These are phyloP conservation scores for Amblyopsis rosae DNA, from an alignment of 2,113 vertebrate species.

Conservation along the genomic window DNA sequence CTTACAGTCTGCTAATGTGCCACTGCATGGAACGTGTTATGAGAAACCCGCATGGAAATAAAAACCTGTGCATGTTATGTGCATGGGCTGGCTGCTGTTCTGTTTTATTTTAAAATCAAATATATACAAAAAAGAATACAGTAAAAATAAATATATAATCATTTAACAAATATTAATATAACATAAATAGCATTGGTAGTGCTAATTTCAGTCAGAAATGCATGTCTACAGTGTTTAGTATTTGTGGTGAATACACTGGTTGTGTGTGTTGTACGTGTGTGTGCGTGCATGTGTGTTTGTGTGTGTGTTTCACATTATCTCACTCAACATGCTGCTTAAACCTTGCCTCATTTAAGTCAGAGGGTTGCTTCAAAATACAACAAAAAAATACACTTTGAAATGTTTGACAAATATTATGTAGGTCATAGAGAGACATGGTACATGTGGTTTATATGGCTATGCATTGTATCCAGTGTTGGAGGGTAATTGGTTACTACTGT, in stretches of 20 bases:
- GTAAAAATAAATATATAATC: too few relatives aligned
- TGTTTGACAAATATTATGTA: neutral
- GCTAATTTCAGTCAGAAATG: too few relatives aligned
- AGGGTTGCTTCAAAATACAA: neutral
- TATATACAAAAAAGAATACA: too few relatives aligned
- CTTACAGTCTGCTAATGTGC: constrained; percentile 6
- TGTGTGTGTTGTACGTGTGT: constrained; percentile 26
- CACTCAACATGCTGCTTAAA: constrained; percentile 50
- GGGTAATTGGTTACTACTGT: too few relatives aligned
- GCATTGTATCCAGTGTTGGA: too few relatives aligned
- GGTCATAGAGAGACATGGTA: neutral
- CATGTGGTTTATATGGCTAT: too few relatives aligned
- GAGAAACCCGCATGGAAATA: neutral
- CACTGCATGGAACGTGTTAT: constrained; percentile 1
- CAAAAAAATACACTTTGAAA: neutral
- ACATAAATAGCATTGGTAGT: too few relatives aligned
- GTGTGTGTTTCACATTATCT: constrained; percentile 38
- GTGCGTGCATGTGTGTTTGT: constrained; percentile 16
- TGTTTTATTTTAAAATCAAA: too few relatives aligned
- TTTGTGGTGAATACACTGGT: constrained; percentile 7
- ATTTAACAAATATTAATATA: too few relatives aligned
- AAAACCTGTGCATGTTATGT: constrained; percentile 20
- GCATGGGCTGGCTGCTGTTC: constrained; percentile 30
- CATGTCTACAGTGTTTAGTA: too few relatives aligned
- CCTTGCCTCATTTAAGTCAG: constrained; percentile 39